Evolutionary conservation across 2,797 vertebrate species (phyloP).

Genomic region (Myotis pilosus): DNA sequence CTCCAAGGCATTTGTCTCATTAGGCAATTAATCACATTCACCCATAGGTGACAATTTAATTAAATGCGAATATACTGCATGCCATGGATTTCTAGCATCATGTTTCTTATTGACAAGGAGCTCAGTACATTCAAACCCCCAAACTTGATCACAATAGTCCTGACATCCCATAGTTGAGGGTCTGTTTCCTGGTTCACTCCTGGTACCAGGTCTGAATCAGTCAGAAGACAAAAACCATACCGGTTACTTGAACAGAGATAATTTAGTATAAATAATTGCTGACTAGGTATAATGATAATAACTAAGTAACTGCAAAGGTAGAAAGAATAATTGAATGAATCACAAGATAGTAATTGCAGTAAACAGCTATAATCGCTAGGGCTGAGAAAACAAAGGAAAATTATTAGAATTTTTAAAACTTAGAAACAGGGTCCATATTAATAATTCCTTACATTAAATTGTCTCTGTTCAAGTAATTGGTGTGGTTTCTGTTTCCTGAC

Average conservation of each 20-base stretch:
- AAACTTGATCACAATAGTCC: neutral
- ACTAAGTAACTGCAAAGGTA: neutral
- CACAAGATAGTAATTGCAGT: neutral
- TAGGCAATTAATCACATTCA: neutral
- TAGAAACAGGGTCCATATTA: neutral
- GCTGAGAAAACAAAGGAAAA: neutral
- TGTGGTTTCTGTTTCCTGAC: neutral
- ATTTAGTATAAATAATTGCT: neutral
- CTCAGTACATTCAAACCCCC: neutral
- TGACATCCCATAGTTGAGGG: neutral
- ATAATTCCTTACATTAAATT: slow-evolving; percentile 15
- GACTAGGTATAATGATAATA: neutral
- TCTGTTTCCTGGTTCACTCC: neutral
- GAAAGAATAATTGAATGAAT: neutral
- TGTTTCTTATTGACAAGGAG: neutral
- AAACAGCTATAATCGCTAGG: neutral
- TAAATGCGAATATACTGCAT: neutral
- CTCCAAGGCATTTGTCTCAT: neutral
- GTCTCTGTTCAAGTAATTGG: neutral
- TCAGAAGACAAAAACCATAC: slow-evolving; percentile 8
- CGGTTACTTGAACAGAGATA: neutral
- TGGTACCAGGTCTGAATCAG: neutral
- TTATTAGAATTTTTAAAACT: neutral
- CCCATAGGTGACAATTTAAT: neutral
- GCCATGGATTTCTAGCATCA: neutral